phyloP scores from a whole-genome alignment of 2,797 vertebrate species.

The Ciconia nigra region DNA sequence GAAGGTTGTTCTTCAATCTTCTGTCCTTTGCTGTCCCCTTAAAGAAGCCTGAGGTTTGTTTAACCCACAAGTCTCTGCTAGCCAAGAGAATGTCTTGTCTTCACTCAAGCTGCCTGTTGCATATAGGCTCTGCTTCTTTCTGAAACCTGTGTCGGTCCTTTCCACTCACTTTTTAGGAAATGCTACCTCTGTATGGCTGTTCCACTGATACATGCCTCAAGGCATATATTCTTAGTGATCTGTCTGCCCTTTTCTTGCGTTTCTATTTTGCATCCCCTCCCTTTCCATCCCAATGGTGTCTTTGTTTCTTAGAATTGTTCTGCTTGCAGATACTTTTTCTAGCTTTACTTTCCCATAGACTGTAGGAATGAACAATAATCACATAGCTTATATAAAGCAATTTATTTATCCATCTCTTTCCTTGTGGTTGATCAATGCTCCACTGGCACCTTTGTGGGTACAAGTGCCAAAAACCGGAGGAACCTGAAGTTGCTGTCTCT shows the following conservation, averaged over 20 bases:
- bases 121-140: not conserved
- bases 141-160: not conserved
- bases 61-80: not conserved
- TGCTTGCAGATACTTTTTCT: not conserved
- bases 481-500: not conserved
- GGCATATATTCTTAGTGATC: not conserved
- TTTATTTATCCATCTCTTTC: not conserved
- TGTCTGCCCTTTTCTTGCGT: no score
- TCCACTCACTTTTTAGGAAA: not conserved
- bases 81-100: not conserved
- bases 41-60: not conserved
- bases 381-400: not conserved
- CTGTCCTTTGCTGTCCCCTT: not conserved
- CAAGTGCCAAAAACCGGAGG: not conserved
- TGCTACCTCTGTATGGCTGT: not conserved
- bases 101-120: not conserved
- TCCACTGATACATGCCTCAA: not conserved
- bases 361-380: not conserved
- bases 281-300: not conserved
- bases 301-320: not conserved
- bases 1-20: not conserved
- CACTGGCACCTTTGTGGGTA: not conserved
- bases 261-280: not conserved
- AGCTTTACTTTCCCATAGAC: not conserved
- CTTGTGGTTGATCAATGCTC: not conserved